Conservation (phyloP, 1,140 invertebrate genomes). For the Ceratina australensis region DNA sequence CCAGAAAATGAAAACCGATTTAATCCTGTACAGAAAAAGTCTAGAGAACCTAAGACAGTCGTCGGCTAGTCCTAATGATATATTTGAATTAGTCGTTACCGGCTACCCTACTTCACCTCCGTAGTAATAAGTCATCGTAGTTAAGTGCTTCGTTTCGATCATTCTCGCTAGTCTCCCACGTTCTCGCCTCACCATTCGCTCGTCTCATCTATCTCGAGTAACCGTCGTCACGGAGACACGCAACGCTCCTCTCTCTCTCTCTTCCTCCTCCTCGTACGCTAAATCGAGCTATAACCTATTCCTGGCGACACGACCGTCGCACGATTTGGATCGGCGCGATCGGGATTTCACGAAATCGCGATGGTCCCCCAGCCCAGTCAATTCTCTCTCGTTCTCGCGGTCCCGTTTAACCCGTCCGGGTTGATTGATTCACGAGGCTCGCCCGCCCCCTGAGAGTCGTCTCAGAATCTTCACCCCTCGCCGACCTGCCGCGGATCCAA, state of each 20-base stretch:
- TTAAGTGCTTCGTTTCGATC: slow-evolving; percentile 66
- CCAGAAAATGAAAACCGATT: slow-evolving; percentile 40
- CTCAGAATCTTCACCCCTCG: neutral
- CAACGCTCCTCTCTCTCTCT: too few relatives aligned
- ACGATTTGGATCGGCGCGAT: slow-evolving; percentile 60
- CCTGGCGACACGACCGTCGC: slow-evolving; percentile 62
- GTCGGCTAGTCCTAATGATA: slow-evolving; percentile 77
- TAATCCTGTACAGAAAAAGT: slow-evolving; percentile 41
- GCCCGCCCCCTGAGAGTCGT: neutral
- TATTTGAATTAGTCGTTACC: slow-evolving; percentile 75
- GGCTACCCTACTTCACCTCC: slow-evolving; percentile 57
- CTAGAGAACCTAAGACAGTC: slow-evolving; percentile 68
- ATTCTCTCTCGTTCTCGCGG: neutral
- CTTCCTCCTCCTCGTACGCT: slow-evolving; percentile 66
- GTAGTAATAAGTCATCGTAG: slow-evolving; percentile 66
- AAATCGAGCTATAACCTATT: slow-evolving; percentile 69
- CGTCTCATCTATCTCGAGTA: slow-evolving; percentile 53
- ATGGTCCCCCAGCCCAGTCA: slow-evolving; percentile 36
- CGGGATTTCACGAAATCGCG: slow-evolving; percentile 20
- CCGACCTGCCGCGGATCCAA: slow-evolving; percentile 36
- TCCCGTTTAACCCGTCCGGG: too few relatives aligned
- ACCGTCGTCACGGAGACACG: slow-evolving; percentile 66
- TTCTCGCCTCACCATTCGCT: neutral
- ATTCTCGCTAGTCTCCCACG: slow-evolving; percentile 18
- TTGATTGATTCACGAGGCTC: slow-evolving; percentile 25